phyloP scores from a whole-genome alignment of 2,113 vertebrate genomes.

The Chaenocephalus aceratus region DNA sequence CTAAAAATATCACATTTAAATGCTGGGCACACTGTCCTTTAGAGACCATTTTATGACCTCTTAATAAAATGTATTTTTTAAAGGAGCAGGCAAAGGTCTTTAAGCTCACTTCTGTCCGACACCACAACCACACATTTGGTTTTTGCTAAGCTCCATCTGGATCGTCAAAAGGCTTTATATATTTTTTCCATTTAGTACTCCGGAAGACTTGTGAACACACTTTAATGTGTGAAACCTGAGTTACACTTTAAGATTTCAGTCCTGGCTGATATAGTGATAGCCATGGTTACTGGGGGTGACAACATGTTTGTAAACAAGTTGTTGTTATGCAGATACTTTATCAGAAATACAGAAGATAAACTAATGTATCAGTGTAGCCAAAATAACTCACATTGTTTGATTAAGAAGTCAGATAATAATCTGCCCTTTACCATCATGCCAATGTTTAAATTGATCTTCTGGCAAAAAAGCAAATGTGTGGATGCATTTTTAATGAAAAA shows the following conservation, averaged over 20 bases:
- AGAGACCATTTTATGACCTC: not conserved
- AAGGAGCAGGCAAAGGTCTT: not conserved
- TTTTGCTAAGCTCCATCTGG: not conserved
- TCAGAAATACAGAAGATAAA: not conserved
- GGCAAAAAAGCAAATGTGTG: too few species aligned
- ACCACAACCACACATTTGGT: not conserved
- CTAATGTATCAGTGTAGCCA: not conserved
- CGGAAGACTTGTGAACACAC: not conserved
- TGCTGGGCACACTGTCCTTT: not conserved
- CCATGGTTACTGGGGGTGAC: not conserved
- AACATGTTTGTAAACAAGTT: not conserved
- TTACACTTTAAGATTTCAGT: not conserved
- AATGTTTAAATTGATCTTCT: not conserved
- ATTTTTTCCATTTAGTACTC: not conserved
- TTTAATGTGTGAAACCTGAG: not conserved
- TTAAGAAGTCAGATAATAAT: not conserved
- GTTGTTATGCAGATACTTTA: not conserved
- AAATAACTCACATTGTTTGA: not conserved
- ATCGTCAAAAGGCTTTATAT: not conserved
- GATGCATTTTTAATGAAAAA: too few species aligned
- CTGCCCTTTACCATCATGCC: not conserved
- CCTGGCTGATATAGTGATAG: not conserved
- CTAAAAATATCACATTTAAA: slow-evolving; percentile 31
- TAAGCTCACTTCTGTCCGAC: not conserved
- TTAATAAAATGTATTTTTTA: slow-evolving; percentile 9